These are phyloP conservation scores for Apus apus DNA, from an alignment of 2,113 vertebrate genomes.

Conservation along the genomic window DNA sequence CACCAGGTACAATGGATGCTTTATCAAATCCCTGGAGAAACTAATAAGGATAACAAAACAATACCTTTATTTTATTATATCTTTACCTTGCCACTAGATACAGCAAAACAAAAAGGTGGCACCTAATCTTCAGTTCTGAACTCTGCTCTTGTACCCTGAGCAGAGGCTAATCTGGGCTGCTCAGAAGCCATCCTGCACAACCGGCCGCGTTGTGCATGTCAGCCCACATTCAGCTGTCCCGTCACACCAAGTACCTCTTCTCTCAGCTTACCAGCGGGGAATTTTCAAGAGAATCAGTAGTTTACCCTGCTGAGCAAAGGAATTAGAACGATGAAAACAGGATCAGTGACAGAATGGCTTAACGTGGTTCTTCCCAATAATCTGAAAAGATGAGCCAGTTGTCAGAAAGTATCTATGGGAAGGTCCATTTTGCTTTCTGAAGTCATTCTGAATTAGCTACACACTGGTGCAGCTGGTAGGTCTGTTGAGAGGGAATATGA, in stretches of 20 bases:
- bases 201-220: neutral
- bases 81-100: neutral
- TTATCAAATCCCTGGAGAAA: neutral
- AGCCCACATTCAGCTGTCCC: neutral
- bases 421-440: neutral
- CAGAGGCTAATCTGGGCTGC: neutral
- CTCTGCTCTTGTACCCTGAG: neutral
- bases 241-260: neutral
- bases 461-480: neutral
- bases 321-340: neutral
- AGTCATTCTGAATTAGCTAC: slow-evolving; percentile 29
- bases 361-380: slow-evolving; percentile 39
- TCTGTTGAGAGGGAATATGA: neutral
- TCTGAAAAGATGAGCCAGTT: slow-evolving; percentile 30
- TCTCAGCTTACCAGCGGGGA: neutral
- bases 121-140: neutral
- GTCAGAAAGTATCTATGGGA: slow-evolving; percentile 44
- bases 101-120: neutral
- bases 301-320: slow-evolving; percentile 9
- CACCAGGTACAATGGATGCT: rapidly evolving
- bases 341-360: slow-evolving; percentile 39
- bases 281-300: neutral
- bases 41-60: neutral
- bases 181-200: neutral
- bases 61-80: neutral